These are phyloP conservation scores for Myotis daubentonii DNA, from an alignment of 2,797 vertebrate species.

Conservation along the genomic window DNA sequence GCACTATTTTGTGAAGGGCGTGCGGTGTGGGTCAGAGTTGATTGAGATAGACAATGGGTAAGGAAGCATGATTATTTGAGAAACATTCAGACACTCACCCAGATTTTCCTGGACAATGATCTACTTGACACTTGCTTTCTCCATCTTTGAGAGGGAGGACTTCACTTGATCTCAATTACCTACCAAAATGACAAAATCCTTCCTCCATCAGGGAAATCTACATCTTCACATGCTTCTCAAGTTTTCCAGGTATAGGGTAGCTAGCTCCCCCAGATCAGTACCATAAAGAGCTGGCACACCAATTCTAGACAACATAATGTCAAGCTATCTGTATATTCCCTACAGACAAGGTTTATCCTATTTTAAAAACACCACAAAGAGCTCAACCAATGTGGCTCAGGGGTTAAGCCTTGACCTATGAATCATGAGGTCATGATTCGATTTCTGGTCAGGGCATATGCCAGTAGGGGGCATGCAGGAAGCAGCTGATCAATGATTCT, in stretches of 20 bases:
- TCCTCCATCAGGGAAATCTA: not conserved
- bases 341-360: not conserved
- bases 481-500: no score
- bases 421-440: no score
- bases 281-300: no score
- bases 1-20: not conserved
- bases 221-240: not conserved
- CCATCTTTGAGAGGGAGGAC: not conserved
- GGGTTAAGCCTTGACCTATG: no score
- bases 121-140: not conserved
- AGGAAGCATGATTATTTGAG: not conserved
- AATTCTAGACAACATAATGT: not conserved
- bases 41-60: not conserved
- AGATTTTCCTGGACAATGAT: not conserved
- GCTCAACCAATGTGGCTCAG: no score
- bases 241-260: not conserved
- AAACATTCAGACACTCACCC: not conserved
- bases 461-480: no score
- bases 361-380: not conserved
- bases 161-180: not conserved
- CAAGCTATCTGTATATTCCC: not conserved
- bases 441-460: no score
- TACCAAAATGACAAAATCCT: not conserved
- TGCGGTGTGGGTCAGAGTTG: not conserved
- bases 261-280: no score